Conservation (phyloP, 2,797 vertebrate species). For the Ptychobarbus kaznakovi region DNA sequence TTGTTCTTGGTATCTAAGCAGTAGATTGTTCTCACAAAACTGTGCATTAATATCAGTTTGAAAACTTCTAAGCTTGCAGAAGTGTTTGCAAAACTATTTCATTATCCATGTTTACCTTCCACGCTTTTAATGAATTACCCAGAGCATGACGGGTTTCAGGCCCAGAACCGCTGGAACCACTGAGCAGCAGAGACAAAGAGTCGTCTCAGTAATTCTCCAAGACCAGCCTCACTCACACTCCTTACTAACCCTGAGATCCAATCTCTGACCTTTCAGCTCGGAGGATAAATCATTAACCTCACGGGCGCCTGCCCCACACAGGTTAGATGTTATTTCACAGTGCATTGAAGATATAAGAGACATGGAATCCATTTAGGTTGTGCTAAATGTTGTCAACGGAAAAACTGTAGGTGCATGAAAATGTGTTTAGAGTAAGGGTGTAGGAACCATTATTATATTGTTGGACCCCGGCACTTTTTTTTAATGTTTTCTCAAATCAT, state of each 20-base stretch:
- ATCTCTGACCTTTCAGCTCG: neutral
- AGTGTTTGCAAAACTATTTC: neutral
- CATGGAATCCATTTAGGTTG: neutral
- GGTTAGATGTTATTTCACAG: neutral
- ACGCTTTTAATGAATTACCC: slow-evolving; percentile 5
- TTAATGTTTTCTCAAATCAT: neutral
- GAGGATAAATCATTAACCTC: slow-evolving; percentile 29
- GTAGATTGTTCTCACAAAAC: neutral
- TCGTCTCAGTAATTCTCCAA: neutral
- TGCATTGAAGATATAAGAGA: neutral
- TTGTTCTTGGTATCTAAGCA: neutral
- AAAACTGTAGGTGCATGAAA: neutral
- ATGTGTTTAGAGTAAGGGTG: neutral
- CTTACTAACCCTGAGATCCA: slow-evolving; percentile 6
- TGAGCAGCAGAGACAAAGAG: neutral
- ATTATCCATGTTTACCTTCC: neutral
- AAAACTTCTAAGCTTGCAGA: neutral
- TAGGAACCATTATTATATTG: neutral
- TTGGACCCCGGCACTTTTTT: neutral
- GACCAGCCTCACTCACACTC: neutral
- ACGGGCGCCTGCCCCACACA: neutral
- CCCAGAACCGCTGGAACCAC: neutral
- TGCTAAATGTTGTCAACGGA: neutral
- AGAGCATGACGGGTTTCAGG: neutral
- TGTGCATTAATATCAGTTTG: neutral